Percentiles rank a stretch among this genome's conserved stretches.
Evolutionary conservation across 2,888 invertebrate species (phyloP).

Genomic region (Timema cristinae): DNA sequence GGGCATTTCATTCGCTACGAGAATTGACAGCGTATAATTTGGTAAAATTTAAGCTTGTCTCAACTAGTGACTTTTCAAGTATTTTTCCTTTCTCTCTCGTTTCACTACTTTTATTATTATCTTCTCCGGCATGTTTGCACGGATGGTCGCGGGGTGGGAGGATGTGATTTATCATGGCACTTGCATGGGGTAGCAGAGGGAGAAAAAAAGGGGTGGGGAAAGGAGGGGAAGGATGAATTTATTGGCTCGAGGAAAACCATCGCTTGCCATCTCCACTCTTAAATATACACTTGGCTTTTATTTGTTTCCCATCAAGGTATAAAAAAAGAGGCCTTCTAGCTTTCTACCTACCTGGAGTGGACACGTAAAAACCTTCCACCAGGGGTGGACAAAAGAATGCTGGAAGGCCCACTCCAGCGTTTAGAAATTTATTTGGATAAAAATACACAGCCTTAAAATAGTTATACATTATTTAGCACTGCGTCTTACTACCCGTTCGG

Average conservation of each 20-base stretch:
- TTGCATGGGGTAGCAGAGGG: background rate
- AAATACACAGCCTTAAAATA: too few relatives aligned
- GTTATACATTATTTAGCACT: too few relatives aligned
- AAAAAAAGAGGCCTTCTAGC: constrained; percentile 8
- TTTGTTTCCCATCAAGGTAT: constrained; percentile 19
- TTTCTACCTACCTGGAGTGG: constrained; percentile 20
- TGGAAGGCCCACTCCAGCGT: too few relatives aligned
- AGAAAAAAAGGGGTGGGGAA: background rate
- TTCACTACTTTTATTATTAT: too few relatives aligned
- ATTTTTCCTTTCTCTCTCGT: background rate
- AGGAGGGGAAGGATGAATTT: constrained; percentile 24
- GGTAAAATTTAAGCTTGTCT: constrained; percentile 27
- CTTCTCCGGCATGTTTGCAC: constrained; percentile 26
- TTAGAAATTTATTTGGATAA: too few relatives aligned
- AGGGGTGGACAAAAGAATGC: background rate
- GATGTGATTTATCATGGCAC: constrained; percentile 26
- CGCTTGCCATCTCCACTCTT: background rate
- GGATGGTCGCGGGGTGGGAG: constrained; percentile 17
- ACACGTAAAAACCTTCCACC: constrained; percentile 9
- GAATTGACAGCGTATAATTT: constrained; percentile 29
- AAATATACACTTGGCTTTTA: constrained; percentile 10
- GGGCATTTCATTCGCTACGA: constrained; percentile 25
- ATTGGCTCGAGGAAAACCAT: constrained; percentile 27
- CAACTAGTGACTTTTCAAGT: constrained; percentile 24
- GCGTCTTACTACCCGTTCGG: too few relatives aligned